Percentiles rank a stretch among this genome's conserved stretches.
These are phyloP conservation scores for Crossoptilon crossoptilon DNA, from an alignment of 2,797 vertebrate species.

Conservation along the genomic window DNA sequence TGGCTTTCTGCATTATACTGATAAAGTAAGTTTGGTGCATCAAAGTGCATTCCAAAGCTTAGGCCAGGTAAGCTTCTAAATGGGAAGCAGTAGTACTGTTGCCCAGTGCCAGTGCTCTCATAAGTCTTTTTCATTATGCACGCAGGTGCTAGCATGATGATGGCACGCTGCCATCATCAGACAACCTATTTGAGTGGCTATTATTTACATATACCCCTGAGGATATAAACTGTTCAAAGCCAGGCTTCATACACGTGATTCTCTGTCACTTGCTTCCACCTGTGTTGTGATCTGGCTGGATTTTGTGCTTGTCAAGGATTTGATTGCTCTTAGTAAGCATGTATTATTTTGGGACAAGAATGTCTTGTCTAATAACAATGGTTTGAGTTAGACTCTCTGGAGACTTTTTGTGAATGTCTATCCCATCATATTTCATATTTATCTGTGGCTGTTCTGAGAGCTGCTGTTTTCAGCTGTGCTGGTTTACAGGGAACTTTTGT, in stretches of 20 bases:
- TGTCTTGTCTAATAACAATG: neutral
- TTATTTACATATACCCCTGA: rapidly evolving
- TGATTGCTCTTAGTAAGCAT: neutral
- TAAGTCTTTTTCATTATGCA: neutral
- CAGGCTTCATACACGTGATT: neutral
- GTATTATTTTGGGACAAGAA: neutral
- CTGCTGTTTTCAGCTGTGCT: neutral
- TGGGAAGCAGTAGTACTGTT: neutral
- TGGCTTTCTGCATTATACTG: neutral
- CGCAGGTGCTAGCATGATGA: neutral
- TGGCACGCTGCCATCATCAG: rapidly evolving
- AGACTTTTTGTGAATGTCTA: neutral
- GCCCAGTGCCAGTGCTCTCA: neutral
- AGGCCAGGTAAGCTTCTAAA: neutral
- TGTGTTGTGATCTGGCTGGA: neutral
- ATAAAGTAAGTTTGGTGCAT: neutral
- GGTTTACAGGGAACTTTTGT: neutral
- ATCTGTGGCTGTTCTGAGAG: neutral
- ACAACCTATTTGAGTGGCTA: rapidly evolving
- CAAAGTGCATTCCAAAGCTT: neutral
- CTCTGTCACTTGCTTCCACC: neutral
- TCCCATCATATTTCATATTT: neutral
- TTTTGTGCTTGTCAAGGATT: neutral
- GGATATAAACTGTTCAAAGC: neutral
- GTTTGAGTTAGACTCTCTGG: neutral